Evolutionary conservation across 2,797 vertebrate genomes (phyloP), one percentile per base, ranked within the genome.

Genomic region (Pangasius krempfi): DNA sequence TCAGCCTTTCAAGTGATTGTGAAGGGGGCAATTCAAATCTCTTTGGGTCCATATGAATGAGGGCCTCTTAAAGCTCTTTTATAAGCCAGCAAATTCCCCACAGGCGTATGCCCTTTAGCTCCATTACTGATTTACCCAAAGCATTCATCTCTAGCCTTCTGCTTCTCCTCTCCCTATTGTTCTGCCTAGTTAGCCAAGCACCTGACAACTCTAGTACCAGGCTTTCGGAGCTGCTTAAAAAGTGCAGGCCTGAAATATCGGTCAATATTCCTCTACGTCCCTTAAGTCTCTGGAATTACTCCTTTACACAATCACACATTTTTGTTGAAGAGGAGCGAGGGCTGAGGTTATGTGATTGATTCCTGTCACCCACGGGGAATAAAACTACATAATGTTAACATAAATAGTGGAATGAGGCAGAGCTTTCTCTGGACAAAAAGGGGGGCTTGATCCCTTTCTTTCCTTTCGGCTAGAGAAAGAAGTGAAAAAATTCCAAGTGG

Each of bases 1-100:
- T 96, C 95, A 94, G 97, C 96, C 97, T 98, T 99, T 99, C 97
- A 98, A 97, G 97, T 97, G 97, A 97, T 97, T 98, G 97, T 98
- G 96, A 96, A 96, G 96, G 95, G 94, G 94, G 96, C 97, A 97
- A 97, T 99, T 98, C 97, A 97, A 96, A 96, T 96, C 94, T 96
- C 96, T 96, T 96, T 98, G 97, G 97, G 96, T 96, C 97, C 96
- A 94, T 93, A 97, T 98, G 97, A 98, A 98, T 98, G 96, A 96
- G 96, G 95, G 94, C 95, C 94, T 97, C 96, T 98, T 97, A 97
- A 97, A 96, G 97, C 95, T 93, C 96, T 96, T 97, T 96, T 97
- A 96, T 95, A 97, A 95, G 96, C 95, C 91, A 94, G 94, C 96
- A 97, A 97, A 97, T 97, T 97, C 97, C 98, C 97, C 96, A 95